These are phyloP conservation scores for Leucophenga montana DNA, from an alignment of 2,888 invertebrate genomes.

Conservation along the genomic window DNA sequence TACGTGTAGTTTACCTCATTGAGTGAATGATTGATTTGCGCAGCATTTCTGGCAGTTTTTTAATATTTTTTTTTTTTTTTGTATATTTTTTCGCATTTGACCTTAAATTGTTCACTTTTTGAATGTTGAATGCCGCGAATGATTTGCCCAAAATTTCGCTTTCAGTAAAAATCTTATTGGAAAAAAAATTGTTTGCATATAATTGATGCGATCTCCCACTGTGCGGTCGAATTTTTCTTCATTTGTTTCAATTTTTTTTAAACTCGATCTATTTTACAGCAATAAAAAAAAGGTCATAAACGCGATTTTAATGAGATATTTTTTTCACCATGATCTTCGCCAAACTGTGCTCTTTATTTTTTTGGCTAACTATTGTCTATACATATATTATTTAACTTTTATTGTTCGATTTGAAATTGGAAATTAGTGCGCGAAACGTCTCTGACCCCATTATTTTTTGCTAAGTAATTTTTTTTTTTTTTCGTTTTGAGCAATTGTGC, in stretches of 20 bases:
- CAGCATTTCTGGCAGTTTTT: conserved; percentile 51
- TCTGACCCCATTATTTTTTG: conserved; percentile 4
- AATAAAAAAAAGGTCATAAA: conserved; percentile 20
- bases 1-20: conserved; percentile 11
- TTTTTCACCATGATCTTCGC: conserved; percentile 5
- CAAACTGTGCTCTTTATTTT: not conserved
- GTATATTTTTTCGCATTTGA: conserved; percentile 59
- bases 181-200: conserved; percentile 43
- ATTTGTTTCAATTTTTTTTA: not conserved
- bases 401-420: conserved; percentile 13
- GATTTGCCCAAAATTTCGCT: conserved; percentile 23
- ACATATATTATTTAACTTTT: conserved; percentile 19
- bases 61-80: too few relatives aligned
- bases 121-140: conserved; percentile 1
- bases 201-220: conserved; percentile 54
- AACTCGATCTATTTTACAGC: not conserved
- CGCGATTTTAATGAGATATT: conserved; percentile 26
- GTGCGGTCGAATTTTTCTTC: conserved; percentile 31
- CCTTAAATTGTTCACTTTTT: conserved; percentile 18
- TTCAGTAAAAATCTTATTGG: conserved; percentile 6
- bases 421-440: conserved; percentile 4
- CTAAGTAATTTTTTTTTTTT: not conserved
- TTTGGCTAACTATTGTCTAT: conserved; percentile 4
- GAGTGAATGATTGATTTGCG: conserved; percentile 58
- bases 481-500: too few relatives aligned